A percentile compares a stretch with the other conserved stretches of the same genome.
These are phyloP conservation scores for Harlomillsia oculata DNA, from an alignment of 1,140 invertebrate species.

Conservation along the genomic window DNA sequence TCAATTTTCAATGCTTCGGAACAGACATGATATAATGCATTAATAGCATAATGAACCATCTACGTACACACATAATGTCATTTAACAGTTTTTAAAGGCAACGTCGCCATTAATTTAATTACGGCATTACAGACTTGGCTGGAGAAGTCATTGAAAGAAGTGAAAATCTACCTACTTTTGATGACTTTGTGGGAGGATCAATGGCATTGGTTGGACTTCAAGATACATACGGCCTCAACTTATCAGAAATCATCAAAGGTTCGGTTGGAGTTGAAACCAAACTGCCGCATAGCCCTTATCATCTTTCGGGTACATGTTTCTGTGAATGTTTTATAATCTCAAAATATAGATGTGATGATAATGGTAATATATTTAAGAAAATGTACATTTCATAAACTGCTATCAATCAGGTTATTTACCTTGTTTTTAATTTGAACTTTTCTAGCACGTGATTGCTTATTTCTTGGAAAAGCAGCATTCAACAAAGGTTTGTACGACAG, in stretches of 20 bases:
- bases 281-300: slow-evolving; percentile 39
- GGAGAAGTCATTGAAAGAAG: slow-evolving; percentile 20
- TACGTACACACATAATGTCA: not conserved
- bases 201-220: slow-evolving; percentile 45
- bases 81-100: not conserved
- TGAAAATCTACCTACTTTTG: slow-evolving; percentile 28
- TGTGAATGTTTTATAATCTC: no score
- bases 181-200: slow-evolving; percentile 45
- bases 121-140: slow-evolving; percentile 9
- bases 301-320: slow-evolving; percentile 39
- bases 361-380: no score
- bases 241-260: slow-evolving; percentile 42
- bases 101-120: not conserved
- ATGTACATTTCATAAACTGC: no score
- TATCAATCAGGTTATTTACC: no score
- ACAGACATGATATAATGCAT: no score
- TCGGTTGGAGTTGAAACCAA: slow-evolving; percentile 2
- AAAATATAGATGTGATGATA: no score
- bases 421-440: no score
- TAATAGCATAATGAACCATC: no score
- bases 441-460: slow-evolving; percentile 41
- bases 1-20: no score
- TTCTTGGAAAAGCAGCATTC: slow-evolving; percentile 42
- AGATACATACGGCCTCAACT: slow-evolving; percentile 45
- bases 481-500: slow-evolving; percentile 41